phyloP scores from a whole-genome alignment of 2,888 invertebrate genomes.

The Drosophila helvetica region DNA sequence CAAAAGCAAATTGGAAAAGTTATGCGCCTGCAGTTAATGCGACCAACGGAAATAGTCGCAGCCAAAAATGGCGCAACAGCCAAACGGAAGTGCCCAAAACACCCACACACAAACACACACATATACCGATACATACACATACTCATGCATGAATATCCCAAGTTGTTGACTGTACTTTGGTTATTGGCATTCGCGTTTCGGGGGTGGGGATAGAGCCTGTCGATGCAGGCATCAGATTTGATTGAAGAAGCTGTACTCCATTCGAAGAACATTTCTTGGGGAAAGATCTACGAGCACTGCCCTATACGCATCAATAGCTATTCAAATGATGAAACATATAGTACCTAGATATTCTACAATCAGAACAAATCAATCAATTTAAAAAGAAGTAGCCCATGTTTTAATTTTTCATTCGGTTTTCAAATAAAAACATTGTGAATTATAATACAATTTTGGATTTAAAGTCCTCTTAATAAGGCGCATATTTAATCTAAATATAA shows the following conservation, averaged over 20 bases:
- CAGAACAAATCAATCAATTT: too few relatives aligned
- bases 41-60: slow-evolving; percentile 75
- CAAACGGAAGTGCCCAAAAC: slow-evolving; percentile 50
- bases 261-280: too few relatives aligned
- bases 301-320: too few relatives aligned
- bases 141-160: slow-evolving; percentile 22
- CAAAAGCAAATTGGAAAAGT: slow-evolving; percentile 80
- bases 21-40: slow-evolving; percentile 79
- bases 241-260: not conserved
- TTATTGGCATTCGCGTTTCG: slow-evolving; percentile 32
- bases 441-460: too few relatives aligned
- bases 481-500: too few relatives aligned
- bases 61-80: slow-evolving; percentile 59
- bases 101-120: slow-evolving; percentile 2
- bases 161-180: slow-evolving; percentile 42
- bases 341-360: too few relatives aligned
- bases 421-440: too few relatives aligned
- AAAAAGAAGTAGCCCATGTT: too few relatives aligned
- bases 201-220: not conserved
- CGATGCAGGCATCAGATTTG: not conserved
- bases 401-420: too few relatives aligned
- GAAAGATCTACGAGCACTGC: too few relatives aligned
- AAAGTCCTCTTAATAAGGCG: too few relatives aligned
- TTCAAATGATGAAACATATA: too few relatives aligned
- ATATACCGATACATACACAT: slow-evolving; percentile 5